Evolutionary conservation across 2,797 vertebrate genomes (phyloP).

Genomic region (Orestias chungarensis): DNA sequence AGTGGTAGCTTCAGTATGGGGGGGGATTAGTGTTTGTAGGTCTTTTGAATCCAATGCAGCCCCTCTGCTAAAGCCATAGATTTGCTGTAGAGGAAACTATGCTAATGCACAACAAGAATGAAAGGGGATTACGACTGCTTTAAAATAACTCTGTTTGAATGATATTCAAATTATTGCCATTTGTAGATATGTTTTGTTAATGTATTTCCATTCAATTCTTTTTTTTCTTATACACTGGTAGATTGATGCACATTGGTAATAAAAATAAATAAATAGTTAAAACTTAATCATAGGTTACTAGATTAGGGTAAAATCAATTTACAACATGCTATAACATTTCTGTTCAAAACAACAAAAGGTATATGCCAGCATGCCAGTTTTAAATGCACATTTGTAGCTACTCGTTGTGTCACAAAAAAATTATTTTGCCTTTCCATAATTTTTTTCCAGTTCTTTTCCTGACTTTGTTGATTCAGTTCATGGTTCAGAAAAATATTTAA

Average conservation of each 20-base stretch:
- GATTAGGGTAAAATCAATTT: neutral
- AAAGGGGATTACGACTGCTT: too few relatives aligned
- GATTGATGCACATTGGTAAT: too few relatives aligned
- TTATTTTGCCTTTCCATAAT: neutral
- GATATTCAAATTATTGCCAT: neutral
- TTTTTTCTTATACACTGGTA: neutral
- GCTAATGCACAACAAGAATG: too few relatives aligned
- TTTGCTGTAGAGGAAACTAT: too few relatives aligned
- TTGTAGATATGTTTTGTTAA: neutral
- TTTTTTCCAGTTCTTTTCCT: neutral
- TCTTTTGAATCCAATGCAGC: too few relatives aligned
- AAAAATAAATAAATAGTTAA: too few relatives aligned
- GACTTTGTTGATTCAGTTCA: conserved; percentile 58
- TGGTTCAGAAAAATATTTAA: conserved; percentile 43
- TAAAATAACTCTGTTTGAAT: neutral
- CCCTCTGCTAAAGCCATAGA: too few relatives aligned
- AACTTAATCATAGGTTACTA: too few relatives aligned
- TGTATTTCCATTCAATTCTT: neutral
- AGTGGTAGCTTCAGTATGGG: too few relatives aligned
- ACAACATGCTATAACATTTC: neutral
- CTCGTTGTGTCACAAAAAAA: neutral
- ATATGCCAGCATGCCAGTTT: neutral
- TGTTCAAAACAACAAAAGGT: neutral
- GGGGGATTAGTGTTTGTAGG: too few relatives aligned
- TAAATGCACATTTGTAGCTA: neutral